phyloP scores from a whole-genome alignment of 2,113 vertebrate species.

The Cyprinodon brontotheroides region DNA sequence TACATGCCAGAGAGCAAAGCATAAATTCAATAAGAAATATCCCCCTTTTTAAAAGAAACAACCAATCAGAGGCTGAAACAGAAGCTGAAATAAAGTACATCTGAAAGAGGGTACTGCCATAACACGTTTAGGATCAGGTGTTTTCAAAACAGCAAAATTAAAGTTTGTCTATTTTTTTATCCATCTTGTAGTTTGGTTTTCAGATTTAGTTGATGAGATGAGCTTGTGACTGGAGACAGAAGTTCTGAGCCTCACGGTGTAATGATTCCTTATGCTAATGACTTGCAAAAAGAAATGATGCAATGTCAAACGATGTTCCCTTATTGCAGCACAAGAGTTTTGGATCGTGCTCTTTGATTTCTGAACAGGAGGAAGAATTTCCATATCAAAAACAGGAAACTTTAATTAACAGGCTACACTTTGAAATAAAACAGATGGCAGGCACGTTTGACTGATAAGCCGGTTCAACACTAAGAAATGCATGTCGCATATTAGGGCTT shows the following conservation, averaged over 20 bases:
- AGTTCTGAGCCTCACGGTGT: background rate
- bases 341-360: conserved; percentile 29
- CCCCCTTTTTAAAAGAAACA: no score
- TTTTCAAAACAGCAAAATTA: background rate
- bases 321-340: background rate
- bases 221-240: background rate
- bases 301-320: conserved; percentile 25
- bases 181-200: background rate
- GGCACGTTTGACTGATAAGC: background rate
- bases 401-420: conserved; percentile 8
- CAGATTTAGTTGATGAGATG: background rate
- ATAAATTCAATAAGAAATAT: no score
- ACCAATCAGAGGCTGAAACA: no score
- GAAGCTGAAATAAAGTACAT: no score
- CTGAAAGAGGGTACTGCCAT: no score
- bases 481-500: background rate
- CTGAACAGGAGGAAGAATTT: background rate
- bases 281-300: background rate
- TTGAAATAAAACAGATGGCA: conserved; percentile 7
- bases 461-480: background rate
- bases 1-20: no score
- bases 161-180: background rate
- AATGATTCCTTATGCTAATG: conserved; percentile 43
- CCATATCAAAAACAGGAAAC: conserved; percentile 11
- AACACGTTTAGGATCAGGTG: no score